Evolutionary conservation across 2,888 invertebrate genomes (phyloP).

Genomic region (Drosophila kuntzei): DNA sequence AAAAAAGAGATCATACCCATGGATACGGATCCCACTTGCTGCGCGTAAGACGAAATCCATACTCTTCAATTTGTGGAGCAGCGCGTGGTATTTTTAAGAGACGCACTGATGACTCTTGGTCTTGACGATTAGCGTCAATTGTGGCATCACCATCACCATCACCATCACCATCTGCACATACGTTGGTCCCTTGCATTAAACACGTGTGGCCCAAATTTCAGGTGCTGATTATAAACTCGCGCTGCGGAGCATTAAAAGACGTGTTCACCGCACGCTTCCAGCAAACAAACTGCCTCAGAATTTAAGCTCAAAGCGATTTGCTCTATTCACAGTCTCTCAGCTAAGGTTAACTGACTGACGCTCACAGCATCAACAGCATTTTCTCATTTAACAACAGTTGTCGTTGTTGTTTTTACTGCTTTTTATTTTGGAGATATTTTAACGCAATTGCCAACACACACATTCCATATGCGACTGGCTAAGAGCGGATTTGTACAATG

Average conservation of each 20-base stretch:
- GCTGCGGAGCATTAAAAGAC: slow-evolving; percentile 33
- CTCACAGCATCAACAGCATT: slow-evolving; percentile 41
- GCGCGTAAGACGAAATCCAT: slow-evolving; percentile 91
- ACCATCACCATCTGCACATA: background rate
- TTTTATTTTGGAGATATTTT: slow-evolving; percentile 45
- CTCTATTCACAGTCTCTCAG: slow-evolving; percentile 27
- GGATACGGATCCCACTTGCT: slow-evolving; percentile 94
- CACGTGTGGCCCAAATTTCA: slow-evolving; percentile 29
- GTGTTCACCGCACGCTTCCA: slow-evolving; percentile 62
- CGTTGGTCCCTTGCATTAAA: slow-evolving; percentile 23
- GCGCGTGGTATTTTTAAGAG: slow-evolving; percentile 88
- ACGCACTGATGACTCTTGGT: slow-evolving; percentile 73
- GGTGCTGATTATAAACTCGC: slow-evolving; percentile 12
- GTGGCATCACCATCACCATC: background rate
- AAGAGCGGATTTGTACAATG: slow-evolving; percentile 30
- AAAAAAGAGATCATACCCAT: slow-evolving; percentile 87
- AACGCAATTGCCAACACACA: background rate
- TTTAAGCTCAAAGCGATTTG: slow-evolving; percentile 42
- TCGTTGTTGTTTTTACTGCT: slow-evolving; percentile 2
- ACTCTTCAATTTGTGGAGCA: slow-evolving; percentile 86
- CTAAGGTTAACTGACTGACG: slow-evolving; percentile 7
- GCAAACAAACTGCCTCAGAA: slow-evolving; percentile 59
- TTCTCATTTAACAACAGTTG: slow-evolving; percentile 21
- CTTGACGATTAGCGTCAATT: slow-evolving; percentile 18
- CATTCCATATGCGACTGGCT: slow-evolving; percentile 8